Conservation (phyloP, 2,888 invertebrate species). For the Tolmerus cingulatus region DNA sequence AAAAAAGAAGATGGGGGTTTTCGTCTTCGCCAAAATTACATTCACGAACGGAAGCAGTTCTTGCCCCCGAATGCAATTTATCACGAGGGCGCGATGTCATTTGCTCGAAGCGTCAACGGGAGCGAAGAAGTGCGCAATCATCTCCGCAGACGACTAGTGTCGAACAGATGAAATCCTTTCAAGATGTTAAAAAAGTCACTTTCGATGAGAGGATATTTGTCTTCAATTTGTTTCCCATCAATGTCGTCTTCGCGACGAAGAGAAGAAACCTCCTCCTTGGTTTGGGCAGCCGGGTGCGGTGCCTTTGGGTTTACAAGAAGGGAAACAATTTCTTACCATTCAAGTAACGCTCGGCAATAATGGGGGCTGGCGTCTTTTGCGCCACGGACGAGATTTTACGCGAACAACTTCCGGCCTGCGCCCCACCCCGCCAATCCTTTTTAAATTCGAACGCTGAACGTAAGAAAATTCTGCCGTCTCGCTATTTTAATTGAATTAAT, state of each 20-base stretch:
- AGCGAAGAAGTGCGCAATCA: neutral
- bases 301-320: neutral
- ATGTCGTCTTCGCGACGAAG: neutral
- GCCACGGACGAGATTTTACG: neutral
- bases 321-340: conserved; percentile 28
- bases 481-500: conserved; percentile 33
- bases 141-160: conserved; percentile 6
- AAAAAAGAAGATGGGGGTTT: neutral
- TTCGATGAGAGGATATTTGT: conserved; percentile 45
- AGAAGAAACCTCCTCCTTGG: neutral
- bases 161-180: conserved; percentile 29
- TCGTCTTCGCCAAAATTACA: neutral
- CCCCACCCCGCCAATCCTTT: neutral
- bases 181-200: conserved; percentile 24
- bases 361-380: neutral
- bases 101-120: neutral
- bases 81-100: neutral
- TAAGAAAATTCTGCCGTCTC: neutral
- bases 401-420: neutral
- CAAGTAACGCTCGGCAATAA: conserved; percentile 14
- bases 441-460: neutral
- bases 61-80: neutral
- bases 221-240: conserved; percentile 46
- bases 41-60: conserved; percentile 1
- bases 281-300: neutral